Conservation (phyloP, 1,140 invertebrate genomes). For the Proales similis region DNA sequence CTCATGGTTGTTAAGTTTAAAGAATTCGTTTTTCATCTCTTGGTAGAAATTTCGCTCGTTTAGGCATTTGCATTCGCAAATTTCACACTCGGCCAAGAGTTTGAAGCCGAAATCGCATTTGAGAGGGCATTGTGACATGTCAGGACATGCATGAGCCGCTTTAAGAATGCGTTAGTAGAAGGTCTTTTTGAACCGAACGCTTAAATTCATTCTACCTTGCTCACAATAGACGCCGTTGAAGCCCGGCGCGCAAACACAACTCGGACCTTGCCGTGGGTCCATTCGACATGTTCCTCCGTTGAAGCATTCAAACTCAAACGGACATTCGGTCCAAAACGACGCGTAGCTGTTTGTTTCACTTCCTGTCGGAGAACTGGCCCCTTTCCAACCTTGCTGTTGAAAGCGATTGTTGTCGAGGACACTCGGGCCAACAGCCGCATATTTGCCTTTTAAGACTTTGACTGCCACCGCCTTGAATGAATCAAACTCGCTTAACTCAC, state of each 20-base stretch:
- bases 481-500: too few relatives aligned
- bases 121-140: constrained; percentile 1
- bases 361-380: too few relatives aligned
- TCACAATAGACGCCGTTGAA: constrained; percentile 7
- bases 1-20: not conserved
- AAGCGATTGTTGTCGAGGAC: not conserved
- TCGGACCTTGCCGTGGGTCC: not conserved
- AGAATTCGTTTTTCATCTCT: not conserved
- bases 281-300: constrained; percentile 12
- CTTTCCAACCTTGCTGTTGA: too few relatives aligned
- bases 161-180: not conserved
- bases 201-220: not conserved
- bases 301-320: not conserved
- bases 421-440: not conserved
- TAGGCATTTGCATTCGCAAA: constrained; percentile 14
- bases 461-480: too few relatives aligned
- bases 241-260: not conserved
- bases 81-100: constrained; percentile 24
- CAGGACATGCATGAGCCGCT: not conserved
- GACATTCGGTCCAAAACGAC: not conserved
- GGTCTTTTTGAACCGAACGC: not conserved
- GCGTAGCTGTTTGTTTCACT: too few relatives aligned
- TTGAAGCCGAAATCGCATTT: constrained; percentile 34
- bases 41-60: constrained; percentile 27
- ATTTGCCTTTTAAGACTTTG: constrained; percentile 5